Evolutionary conservation across 2,888 invertebrate species (phyloP).

Genomic region (Noctua janthe): DNA sequence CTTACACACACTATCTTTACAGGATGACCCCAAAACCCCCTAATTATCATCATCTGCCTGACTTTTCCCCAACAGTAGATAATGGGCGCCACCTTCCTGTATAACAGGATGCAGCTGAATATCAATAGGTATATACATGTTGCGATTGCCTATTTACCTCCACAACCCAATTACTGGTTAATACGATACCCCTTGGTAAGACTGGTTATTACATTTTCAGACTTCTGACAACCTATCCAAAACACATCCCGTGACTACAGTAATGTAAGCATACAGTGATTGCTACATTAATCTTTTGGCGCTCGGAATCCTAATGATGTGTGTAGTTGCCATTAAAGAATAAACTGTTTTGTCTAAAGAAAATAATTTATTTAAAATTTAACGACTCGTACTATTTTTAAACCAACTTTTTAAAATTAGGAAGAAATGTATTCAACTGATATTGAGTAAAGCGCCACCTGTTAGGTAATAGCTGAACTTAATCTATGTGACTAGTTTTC

Average conservation of each 20-base stretch:
- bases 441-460: constrained; percentile 29
- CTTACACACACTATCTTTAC: no score
- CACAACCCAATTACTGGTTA: neutral
- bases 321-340: neutral
- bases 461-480: constrained; percentile 20
- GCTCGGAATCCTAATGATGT: neutral
- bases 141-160: neutral
- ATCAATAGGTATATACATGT: neutral
- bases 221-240: neutral
- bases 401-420: no score
- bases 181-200: neutral
- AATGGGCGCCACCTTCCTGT: neutral
- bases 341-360: neutral
- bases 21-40: no score
- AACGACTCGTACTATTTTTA: neutral
- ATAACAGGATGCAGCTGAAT: neutral
- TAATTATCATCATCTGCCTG: neutral
- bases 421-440: no score
- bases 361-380: neutral
- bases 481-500: neutral
- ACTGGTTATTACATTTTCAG: neutral
- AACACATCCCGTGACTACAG: neutral
- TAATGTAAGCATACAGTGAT: no score
- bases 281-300: neutral
- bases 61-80: neutral